Evolutionary conservation across 2,888 invertebrate species (phyloP).

Genomic region (Phyllotreta striolata): DNA sequence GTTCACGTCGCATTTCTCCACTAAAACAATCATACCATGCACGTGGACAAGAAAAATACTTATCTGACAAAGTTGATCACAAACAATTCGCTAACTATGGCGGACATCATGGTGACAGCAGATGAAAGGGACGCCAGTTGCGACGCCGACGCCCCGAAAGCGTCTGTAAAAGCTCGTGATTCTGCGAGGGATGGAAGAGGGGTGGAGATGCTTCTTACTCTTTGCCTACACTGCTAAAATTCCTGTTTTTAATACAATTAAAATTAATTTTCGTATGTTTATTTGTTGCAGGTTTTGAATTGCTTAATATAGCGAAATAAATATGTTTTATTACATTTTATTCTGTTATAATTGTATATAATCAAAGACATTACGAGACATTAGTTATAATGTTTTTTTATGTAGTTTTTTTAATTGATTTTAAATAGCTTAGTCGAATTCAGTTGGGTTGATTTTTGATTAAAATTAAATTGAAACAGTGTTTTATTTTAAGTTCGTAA

Average conservation of each 20-base stretch:
- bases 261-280: neutral
- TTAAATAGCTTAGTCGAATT: too few relatives aligned
- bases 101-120: constrained; percentile 56
- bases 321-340: too few relatives aligned
- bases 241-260: neutral
- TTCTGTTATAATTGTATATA: too few relatives aligned
- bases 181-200: constrained; percentile 54
- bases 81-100: constrained; percentile 50
- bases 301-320: too few relatives aligned
- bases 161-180: constrained; percentile 58
- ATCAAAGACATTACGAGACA: too few relatives aligned
- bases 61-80: constrained; percentile 45
- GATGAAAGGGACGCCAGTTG: constrained; percentile 45
- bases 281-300: neutral
- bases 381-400: too few relatives aligned
- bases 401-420: too few relatives aligned
- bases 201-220: constrained; percentile 49
- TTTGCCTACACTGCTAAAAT: constrained; percentile 36
- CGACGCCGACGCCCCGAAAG: constrained; percentile 61
- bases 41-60: constrained; percentile 39
- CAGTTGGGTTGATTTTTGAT: too few relatives aligned
- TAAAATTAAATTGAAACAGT: too few relatives aligned
- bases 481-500: too few relatives aligned
- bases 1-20: constrained; percentile 28
- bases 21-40: constrained; percentile 21